These are phyloP conservation scores for Ichneumon xanthorius DNA, from an alignment of 2,888 invertebrate species.

Conservation along the genomic window DNA sequence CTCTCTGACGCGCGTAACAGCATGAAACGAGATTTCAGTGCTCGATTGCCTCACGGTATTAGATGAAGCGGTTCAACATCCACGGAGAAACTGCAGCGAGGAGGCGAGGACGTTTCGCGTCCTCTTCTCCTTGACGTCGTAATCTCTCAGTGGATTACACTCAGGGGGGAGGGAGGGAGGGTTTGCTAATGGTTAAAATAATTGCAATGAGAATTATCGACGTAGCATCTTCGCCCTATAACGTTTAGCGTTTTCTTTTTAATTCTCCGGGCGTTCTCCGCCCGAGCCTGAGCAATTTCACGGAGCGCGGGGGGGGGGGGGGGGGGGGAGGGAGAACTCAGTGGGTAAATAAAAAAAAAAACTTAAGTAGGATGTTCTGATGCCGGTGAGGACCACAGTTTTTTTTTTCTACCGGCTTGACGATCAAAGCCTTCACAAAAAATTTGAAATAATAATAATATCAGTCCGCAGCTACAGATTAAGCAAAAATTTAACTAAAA, in stretches of 20 bases:
- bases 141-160: slow-evolving; percentile 62
- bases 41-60: slow-evolving; percentile 66
- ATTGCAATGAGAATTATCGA: slow-evolving; percentile 60
- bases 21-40: slow-evolving; percentile 66
- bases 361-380: no score
- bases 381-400: no score
- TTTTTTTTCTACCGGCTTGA: no score
- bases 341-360: no score
- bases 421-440: no score
- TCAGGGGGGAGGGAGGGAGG: background rate
- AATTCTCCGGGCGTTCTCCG: background rate
- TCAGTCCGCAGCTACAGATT: no score
- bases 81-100: slow-evolving; percentile 59
- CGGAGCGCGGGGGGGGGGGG: no score
- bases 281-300: background rate
- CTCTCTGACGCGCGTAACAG: slow-evolving; percentile 18
- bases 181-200: slow-evolving; percentile 60
- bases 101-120: slow-evolving; percentile 30
- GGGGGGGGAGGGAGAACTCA: no score
- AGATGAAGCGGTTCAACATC: slow-evolving; percentile 66
- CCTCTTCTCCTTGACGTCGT: slow-evolving; percentile 34
- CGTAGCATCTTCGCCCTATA: slow-evolving; percentile 10
- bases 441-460: no score
- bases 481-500: no score
- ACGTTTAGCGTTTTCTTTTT: background rate